phyloP scores from a whole-genome alignment of 2,113 vertebrate genomes.

The Chunga burmeisteri region DNA sequence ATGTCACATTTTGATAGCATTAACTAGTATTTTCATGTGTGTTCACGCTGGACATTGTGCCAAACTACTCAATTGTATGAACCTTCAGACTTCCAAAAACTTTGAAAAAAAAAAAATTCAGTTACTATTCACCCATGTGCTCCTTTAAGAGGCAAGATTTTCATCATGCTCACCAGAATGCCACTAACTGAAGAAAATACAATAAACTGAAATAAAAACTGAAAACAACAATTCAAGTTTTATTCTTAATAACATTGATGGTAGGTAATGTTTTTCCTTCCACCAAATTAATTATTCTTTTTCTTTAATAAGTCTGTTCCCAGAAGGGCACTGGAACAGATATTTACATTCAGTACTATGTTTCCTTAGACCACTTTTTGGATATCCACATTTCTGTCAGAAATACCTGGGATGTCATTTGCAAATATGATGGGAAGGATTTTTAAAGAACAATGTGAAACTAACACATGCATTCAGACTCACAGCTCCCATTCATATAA shows the following conservation, averaged over 20 bases:
- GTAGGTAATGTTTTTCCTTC: not conserved
- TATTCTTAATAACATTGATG: not conserved
- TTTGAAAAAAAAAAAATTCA: not conserved
- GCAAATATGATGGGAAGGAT: not conserved
- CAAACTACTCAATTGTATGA: constrained; percentile 53
- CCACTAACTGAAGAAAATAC: not conserved
- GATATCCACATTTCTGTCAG: not conserved
- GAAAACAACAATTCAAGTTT: not conserved
- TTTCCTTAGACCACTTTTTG: not conserved
- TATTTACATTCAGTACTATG: not conserved
- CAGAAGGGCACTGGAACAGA: not conserved
- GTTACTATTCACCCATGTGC: constrained; percentile 27
- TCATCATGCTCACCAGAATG: constrained; percentile 27
- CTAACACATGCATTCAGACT: not conserved
- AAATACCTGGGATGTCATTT: not conserved
- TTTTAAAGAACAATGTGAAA: not conserved
- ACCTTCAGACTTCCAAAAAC: constrained; percentile 43
- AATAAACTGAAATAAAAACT: constrained; percentile 33
- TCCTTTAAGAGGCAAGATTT: constrained; percentile 38
- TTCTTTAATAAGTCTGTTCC: not conserved
- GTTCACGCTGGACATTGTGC: constrained; percentile 32
- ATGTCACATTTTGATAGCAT: constrained; percentile 50
- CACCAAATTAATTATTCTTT: constrained; percentile 11
- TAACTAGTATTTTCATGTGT: constrained; percentile 44
- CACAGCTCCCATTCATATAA: not conserved